phyloP scores from a whole-genome alignment of 1,140 invertebrate genomes.

The Callitettix versicolor region DNA sequence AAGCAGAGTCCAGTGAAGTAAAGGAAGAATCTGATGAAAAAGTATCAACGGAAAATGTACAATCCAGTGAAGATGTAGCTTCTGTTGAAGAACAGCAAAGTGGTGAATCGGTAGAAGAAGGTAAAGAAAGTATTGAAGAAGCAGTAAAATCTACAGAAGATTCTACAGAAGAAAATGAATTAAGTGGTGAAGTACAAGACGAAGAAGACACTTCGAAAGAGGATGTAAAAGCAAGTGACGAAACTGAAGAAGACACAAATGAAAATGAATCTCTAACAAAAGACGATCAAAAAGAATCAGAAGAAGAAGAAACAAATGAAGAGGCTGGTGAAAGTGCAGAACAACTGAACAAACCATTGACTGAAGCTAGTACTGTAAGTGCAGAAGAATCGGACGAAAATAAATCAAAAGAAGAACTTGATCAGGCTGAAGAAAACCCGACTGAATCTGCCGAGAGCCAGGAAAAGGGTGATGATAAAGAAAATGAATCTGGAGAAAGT shows the following conservation, averaged over 20 bases:
- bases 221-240: constrained; percentile 22
- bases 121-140: constrained; percentile 17
- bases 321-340: constrained; percentile 12
- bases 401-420: constrained; percentile 10
- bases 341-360: constrained; percentile 20
- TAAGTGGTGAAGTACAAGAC: neutral
- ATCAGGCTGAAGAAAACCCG: constrained; percentile 8
- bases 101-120: constrained; percentile 1
- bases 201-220: constrained; percentile 12
- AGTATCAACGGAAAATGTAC: neutral
- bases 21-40: neutral
- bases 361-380: neutral
- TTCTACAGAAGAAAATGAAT: constrained; percentile 11
- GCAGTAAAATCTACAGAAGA: constrained; percentile 16
- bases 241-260: neutral
- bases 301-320: constrained; percentile 10
- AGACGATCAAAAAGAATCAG: constrained; percentile 1
- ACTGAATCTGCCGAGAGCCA: neutral
- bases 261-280: constrained; percentile 11
- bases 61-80: neutral
- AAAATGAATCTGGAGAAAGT: constrained; percentile 13
- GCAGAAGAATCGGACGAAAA: constrained; percentile 11
- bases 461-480: constrained; percentile 14
- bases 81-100: constrained; percentile 2
- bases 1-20: constrained; percentile 26